Percentiles rank a stretch among this genome's conserved stretches.
phyloP scores from a whole-genome alignment of 2,113 vertebrate species.

The Tyto alba region DNA sequence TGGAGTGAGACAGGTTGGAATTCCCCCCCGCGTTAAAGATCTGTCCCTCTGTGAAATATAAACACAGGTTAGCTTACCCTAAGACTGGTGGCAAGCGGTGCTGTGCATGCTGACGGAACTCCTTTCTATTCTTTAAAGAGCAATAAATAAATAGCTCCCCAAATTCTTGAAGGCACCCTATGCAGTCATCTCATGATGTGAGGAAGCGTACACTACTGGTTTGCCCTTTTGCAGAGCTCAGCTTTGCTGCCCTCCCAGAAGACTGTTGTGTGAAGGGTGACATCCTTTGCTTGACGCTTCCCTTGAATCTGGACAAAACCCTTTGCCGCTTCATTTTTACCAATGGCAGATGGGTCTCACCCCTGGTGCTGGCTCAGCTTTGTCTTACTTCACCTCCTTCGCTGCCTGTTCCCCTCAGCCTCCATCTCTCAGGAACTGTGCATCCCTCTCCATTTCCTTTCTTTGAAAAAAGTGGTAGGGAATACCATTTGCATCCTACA shows the following conservation, averaged over 20 bases:
- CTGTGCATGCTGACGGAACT: not conserved
- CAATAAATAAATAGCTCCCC: not conserved
- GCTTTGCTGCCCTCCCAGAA: not conserved
- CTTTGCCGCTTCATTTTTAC: not conserved
- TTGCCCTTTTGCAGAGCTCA: not conserved
- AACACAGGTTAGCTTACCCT: not conserved
- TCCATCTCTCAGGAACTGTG: not conserved
- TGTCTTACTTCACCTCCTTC: not conserved
- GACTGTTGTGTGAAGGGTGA: not conserved
- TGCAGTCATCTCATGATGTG: not conserved
- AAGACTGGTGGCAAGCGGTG: not conserved
- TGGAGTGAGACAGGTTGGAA: constrained; percentile 1
- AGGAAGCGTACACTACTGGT: not conserved
- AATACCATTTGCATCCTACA: not conserved
- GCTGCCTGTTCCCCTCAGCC: not conserved
- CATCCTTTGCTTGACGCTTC: not conserved
- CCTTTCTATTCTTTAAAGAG: not conserved
- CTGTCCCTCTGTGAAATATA: not conserved
- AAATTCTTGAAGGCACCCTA: not conserved
- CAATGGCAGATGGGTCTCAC: not conserved
- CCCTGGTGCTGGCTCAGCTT: not conserved
- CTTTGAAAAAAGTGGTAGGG: not conserved
- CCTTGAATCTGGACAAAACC: not conserved
- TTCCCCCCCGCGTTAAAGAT: not conserved
- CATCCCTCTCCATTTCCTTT: not conserved